These are phyloP conservation scores for Neolamprologus variostigma DNA, from an alignment of 2,113 vertebrate species.

Conservation along the genomic window DNA sequence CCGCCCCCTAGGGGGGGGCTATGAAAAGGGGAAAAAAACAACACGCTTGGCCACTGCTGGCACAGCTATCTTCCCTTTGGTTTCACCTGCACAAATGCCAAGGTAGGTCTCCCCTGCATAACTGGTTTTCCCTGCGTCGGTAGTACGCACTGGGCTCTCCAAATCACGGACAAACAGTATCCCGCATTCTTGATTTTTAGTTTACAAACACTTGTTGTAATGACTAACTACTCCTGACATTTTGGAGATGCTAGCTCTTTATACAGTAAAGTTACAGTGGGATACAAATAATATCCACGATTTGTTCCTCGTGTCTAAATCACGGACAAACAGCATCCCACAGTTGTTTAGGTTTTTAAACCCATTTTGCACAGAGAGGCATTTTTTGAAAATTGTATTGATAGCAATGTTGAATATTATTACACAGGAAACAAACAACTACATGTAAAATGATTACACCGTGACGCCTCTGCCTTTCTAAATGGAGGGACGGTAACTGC, in stretches of 20 bases:
- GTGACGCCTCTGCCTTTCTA: not conserved
- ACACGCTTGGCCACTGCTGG: no score
- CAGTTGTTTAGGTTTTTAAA: not conserved
- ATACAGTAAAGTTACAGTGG: not conserved
- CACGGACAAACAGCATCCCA: accelerated
- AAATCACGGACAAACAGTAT: not conserved
- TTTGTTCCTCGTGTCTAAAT: not conserved
- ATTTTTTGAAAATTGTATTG: not conserved
- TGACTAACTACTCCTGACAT: not conserved
- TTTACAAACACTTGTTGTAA: not conserved
- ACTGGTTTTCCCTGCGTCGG: not conserved
- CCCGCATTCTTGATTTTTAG: not conserved
- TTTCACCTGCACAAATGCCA: not conserved
- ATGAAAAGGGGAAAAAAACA: no score
- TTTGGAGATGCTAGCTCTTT: not conserved
- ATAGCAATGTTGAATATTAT: not conserved
- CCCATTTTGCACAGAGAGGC: not conserved
- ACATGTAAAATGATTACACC: not conserved
- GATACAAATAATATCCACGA: not conserved
- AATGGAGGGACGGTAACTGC: not conserved
- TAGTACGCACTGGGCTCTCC: not conserved
- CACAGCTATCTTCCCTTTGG: not conserved
- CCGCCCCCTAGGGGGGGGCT: no score
- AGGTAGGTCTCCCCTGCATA: not conserved
- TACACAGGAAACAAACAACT: not conserved